Evolutionary conservation across 2,888 invertebrate species (phyloP).

Genomic region (Pardosa pseudoannulata): DNA sequence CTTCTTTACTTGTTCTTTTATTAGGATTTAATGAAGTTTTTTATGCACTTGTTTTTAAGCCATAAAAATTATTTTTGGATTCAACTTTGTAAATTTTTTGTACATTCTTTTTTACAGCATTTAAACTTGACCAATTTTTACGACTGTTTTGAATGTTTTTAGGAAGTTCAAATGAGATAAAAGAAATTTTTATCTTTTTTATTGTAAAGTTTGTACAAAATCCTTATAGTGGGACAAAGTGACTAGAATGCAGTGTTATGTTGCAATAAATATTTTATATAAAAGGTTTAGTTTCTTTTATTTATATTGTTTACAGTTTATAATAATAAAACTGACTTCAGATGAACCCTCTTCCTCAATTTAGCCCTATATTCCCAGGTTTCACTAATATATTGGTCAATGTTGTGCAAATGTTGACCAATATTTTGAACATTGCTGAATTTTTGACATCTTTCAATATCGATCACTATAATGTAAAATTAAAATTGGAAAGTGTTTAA

Average conservation of each 20-base stretch:
- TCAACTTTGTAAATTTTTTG: constrained; percentile 58
- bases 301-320: too few relatives aligned
- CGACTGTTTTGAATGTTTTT: background rate
- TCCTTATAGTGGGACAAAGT: constrained; percentile 47
- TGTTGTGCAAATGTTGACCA: too few relatives aligned
- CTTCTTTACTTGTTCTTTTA: constrained; percentile 36
- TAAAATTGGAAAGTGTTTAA: too few relatives aligned
- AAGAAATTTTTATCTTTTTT: constrained; percentile 41
- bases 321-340: too few relatives aligned
- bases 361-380: too few relatives aligned
- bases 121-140: background rate
- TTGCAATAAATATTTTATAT: constrained; percentile 67
- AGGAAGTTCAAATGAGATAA: background rate
- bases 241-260: constrained; percentile 64
- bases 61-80: constrained; percentile 43
- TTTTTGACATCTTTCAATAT: too few relatives aligned
- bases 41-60: constrained; percentile 65
- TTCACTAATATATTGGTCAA: too few relatives aligned
- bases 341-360: too few relatives aligned
- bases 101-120: constrained; percentile 54
- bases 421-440: too few relatives aligned
- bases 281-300: too few relatives aligned
- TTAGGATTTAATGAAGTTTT: constrained; percentile 28
- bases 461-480: too few relatives aligned
- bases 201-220: constrained; percentile 63